A percentile compares a stretch with the other conserved stretches of the same genome.
Conservation (phyloP, 2,113 vertebrate species). For the Ramphastos sulfuratus region DNA sequence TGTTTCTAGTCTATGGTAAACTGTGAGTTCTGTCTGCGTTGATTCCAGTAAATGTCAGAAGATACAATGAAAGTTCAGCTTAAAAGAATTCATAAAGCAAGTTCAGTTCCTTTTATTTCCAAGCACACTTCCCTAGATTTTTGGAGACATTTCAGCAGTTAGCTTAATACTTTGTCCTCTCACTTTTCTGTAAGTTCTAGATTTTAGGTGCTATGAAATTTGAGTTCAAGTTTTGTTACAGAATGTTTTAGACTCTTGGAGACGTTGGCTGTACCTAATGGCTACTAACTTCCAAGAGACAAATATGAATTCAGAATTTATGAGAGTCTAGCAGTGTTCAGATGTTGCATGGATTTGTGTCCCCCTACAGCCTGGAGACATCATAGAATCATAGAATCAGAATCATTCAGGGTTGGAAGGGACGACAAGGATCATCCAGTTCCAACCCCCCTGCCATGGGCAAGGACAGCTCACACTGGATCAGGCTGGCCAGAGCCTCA, state of each 20-base stretch:
- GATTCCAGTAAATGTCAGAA: not conserved
- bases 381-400: too few species aligned
- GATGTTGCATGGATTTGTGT: not conserved
- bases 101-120: not conserved
- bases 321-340: not conserved
- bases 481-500: too few species aligned
- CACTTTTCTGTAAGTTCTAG: not conserved
- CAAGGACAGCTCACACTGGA: too few species aligned
- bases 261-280: not conserved
- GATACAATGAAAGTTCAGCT: not conserved
- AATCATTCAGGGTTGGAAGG: too few species aligned
- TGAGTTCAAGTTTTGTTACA: not conserved
- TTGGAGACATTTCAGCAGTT: not conserved
- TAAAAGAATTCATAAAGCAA: not conserved
- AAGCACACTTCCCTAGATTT: not conserved
- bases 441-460: too few species aligned
- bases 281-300: not conserved
- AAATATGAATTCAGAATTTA: not conserved
- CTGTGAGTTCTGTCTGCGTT: not conserved
- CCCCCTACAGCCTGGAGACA: not conserved
- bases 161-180: not conserved
- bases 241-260: not conserved
- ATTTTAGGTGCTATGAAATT: not conserved
- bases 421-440: too few species aligned
- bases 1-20: not conserved